Evolutionary conservation across 2,797 vertebrate genomes (phyloP).

Genomic region (Halcyon leucocephala): DNA sequence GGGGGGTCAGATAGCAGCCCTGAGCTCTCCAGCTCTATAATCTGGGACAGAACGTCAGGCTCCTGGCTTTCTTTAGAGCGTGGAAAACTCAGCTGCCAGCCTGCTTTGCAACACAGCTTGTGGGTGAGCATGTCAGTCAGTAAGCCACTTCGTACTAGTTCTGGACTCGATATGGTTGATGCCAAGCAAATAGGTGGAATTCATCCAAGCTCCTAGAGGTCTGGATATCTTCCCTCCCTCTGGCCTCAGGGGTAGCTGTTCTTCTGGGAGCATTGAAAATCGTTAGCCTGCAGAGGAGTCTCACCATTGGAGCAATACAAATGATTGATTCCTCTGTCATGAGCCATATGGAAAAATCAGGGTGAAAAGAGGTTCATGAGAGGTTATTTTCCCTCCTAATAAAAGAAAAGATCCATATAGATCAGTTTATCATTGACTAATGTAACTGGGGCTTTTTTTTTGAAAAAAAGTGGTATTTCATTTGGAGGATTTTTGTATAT

Average conservation of each 20-base stretch:
- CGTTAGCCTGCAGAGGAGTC: neutral
- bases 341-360: neutral
- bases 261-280: conserved; percentile 6
- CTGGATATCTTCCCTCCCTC: neutral
- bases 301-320: neutral
- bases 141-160: neutral
- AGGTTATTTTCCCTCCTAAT: neutral
- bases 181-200: conserved; percentile 20
- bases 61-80: neutral
- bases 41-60: neutral
- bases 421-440: neutral
- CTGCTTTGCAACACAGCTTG: neutral
- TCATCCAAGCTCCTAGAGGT: conserved; percentile 3
- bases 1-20: neutral
- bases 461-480: fast-evolving
- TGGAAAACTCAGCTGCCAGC: neutral
- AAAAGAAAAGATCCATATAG: neutral
- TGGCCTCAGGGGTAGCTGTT: conserved; percentile 10
- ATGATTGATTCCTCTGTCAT: neutral
- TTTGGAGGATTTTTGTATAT: neutral
- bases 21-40: neutral
- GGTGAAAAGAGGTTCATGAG: neutral
- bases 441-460: neutral
- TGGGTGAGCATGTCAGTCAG: neutral
- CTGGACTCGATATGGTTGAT: neutral